These are phyloP conservation scores for Perithous albicinctus DNA, from an alignment of 2,888 invertebrate species.

Conservation along the genomic window DNA sequence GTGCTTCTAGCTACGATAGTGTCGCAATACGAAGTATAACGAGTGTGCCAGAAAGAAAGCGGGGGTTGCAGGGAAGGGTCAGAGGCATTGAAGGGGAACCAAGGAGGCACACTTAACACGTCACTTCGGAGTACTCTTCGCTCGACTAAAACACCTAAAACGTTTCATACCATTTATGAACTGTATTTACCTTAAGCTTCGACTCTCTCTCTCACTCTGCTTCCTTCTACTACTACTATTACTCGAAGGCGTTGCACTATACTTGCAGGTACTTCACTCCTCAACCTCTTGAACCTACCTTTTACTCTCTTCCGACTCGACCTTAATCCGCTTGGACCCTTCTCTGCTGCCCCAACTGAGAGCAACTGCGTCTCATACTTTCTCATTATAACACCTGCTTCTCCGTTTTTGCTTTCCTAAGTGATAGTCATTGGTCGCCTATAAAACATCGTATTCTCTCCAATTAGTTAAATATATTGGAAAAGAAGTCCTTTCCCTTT, in stretches of 20 bases:
- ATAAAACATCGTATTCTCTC: not conserved
- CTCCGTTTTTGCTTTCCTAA: not conserved
- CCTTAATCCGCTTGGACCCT: conserved; percentile 64
- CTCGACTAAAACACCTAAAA: conserved; percentile 77
- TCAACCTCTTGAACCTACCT: conserved; percentile 44
- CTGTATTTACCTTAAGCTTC: conserved; percentile 74
- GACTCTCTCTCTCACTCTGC: conserved; percentile 54
- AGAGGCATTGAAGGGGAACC: conserved; percentile 39
- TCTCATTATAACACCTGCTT: conserved; percentile 5
- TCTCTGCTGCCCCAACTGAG: conserved; percentile 1
- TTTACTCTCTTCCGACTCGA: conserved; percentile 60
- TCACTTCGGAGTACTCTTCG: conserved; percentile 73
- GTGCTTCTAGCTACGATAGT: conserved; percentile 69
- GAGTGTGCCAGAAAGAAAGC: conserved; percentile 40
- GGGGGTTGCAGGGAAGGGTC: too few species aligned
- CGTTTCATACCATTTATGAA: conserved; percentile 77
- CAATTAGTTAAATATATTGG: not conserved
- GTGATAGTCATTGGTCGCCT: not conserved
- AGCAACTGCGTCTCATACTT: not conserved
- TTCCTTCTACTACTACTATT: not conserved
- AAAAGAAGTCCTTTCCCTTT: not conserved
- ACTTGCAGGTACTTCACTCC: conserved; percentile 53
- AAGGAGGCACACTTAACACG: conserved; percentile 75
- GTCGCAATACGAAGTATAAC: conserved; percentile 76
- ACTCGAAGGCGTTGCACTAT: conserved; percentile 38